Base-by-base conservation (phyloP, 2,113 vertebrate species). In the Origma solitaria region DNA sequence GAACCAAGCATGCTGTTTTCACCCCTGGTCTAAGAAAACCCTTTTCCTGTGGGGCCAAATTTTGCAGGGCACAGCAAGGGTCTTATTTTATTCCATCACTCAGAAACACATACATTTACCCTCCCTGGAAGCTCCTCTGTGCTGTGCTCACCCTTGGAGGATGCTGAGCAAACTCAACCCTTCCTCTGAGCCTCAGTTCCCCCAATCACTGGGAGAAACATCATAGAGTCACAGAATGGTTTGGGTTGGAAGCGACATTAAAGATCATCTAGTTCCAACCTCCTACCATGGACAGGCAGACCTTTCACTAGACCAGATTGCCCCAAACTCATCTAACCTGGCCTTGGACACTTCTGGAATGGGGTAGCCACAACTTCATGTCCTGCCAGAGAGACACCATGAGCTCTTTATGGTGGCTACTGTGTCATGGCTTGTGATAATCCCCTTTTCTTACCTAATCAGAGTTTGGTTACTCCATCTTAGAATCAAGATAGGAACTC, bases 371-470 rank as follows among this genome's bases (percentile, higher is more conserved):
- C 30, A 61, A 6, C 12, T 69, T 54, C 27, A 60, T 54, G 35
- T 28, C 33, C 57, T 45, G 30, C 13, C n/a, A 35, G 18, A 90
- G 79, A 79, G 64, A 31, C 25, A 62, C 33, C 5, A 0, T 27
- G 38, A 86, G 33, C 15, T 83, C 53, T 50, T 3, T 1, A 6
- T 25, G 19, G 25, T 47, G 38, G 40, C 45, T 23, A 17, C 53
- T 0, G 0, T 15, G 14, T 21, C 21, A 14, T 2, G 13, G 40
- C n/a, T 56, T 45, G 12, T 66, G 51, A 40, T 40, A 40, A 45
- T 40, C 33, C 23, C 11, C 6, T 6, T 65, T 77, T 73, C 44
- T 72, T 66, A 73, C 11, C 33, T 42, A 50, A 54, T 25, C 31
- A 40, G 13, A 30, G 24, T 54, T 81, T n/a, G 45, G n/a, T 53